phyloP scores from a whole-genome alignment of 2,113 vertebrate genomes.

The Pipra filicauda region DNA sequence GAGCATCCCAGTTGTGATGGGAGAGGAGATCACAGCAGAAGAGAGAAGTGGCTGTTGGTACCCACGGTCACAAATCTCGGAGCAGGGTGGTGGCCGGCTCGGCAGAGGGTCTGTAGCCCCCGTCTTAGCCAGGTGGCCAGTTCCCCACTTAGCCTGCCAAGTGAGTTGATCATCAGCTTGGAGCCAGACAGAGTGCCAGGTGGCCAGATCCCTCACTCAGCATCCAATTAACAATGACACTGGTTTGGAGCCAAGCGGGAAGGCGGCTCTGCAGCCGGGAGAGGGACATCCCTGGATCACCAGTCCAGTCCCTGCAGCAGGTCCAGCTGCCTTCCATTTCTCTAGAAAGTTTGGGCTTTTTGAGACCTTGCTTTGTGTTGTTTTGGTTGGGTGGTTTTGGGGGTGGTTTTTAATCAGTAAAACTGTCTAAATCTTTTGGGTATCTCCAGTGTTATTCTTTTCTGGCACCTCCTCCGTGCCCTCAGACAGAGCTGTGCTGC shows the following conservation, averaged over 20 bases:
- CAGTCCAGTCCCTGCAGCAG: neutral
- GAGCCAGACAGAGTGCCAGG: constrained; percentile 65
- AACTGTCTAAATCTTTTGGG: neutral
- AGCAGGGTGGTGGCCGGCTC: neutral
- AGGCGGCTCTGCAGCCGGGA: neutral
- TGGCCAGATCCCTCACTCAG: constrained; percentile 46
- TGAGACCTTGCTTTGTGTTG: neutral
- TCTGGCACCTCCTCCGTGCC: neutral
- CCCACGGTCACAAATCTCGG: neutral
- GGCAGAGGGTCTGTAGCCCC: neutral
- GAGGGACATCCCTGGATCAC: neutral
- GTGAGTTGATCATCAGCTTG: neutral
- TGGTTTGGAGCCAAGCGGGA: neutral
- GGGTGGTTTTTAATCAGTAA: neutral
- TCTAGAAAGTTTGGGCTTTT: neutral
- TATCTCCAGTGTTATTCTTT: neutral
- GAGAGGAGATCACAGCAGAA: neutral
- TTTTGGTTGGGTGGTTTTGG: neutral
- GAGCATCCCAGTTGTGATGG: neutral
- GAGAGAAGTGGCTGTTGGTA: neutral
- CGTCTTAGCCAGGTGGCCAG: constrained; percentile 59
- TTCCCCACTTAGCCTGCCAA: constrained; percentile 48
- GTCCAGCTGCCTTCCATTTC: neutral
- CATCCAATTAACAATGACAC: constrained; percentile 48
- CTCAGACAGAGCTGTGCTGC: neutral